A percentile compares a stretch with the other conserved stretches of the same genome.
Evolutionary conservation across 2,113 vertebrate genomes (phyloP).

Genomic region (Syngnathus typhle): DNA sequence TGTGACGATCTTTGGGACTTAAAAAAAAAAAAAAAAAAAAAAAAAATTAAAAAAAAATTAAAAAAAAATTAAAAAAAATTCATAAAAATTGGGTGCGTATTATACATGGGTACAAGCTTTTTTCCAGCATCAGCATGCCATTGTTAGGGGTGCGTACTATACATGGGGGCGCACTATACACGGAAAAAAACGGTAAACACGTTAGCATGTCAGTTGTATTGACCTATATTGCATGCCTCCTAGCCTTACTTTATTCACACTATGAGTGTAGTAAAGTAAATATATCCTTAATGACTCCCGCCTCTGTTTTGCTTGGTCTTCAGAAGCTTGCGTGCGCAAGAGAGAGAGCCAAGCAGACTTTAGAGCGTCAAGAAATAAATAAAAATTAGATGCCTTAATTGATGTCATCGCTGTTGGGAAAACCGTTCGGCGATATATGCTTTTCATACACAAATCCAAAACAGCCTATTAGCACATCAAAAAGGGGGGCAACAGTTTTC

Average conservation of each 20-base stretch:
- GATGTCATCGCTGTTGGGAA: conserved; percentile 60
- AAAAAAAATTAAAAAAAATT: too few species aligned
- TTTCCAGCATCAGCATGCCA: too few species aligned
- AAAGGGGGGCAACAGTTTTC: conserved; percentile 32
- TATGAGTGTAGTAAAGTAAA: conserved; percentile 11
- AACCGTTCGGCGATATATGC: conserved; percentile 51
- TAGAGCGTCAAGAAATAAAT: conserved; percentile 22
- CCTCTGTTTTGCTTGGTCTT: conserved; percentile 33
- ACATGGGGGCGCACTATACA: too few species aligned
- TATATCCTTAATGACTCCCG: conserved; percentile 19
- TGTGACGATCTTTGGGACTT: too few species aligned
- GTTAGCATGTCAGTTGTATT: neutral
- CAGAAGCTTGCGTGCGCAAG: conserved; percentile 23
- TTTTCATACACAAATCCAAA: conserved; percentile 59
- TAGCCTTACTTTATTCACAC: neutral
- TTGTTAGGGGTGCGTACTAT: too few species aligned
- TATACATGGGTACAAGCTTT: too few species aligned
- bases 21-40: too few species aligned
- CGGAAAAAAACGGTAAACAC: too few species aligned
- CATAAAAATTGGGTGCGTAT: too few species aligned
- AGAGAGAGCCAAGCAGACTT: conserved; percentile 28
- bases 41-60: too few species aligned
- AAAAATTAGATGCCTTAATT: conserved; percentile 50
- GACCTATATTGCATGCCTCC: neutral
- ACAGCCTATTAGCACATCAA: conserved; percentile 65